These are phyloP conservation scores for Andricus curvator DNA, from an alignment of 2,888 invertebrate genomes.

Conservation along the genomic window DNA sequence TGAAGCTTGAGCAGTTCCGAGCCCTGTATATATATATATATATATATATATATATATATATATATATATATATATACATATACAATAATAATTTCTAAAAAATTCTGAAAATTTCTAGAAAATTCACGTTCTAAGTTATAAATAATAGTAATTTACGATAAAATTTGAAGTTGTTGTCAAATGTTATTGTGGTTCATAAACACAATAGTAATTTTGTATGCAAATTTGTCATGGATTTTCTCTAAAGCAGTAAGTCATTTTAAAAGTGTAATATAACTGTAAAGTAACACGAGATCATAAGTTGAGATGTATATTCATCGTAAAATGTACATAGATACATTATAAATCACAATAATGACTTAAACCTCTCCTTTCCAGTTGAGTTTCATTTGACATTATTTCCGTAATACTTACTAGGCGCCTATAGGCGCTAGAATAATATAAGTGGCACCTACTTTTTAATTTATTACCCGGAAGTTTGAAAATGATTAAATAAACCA, in stretches of 20 bases:
- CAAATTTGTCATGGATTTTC: no score
- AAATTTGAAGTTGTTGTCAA: no score
- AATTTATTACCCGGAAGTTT: constrained; percentile 14
- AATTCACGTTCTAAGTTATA: no score
- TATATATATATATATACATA: no score
- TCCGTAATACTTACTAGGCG: background rate
- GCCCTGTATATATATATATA: no score
- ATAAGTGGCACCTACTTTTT: constrained; percentile 28
- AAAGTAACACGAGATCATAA: constrained; percentile 4
- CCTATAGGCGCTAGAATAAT: background rate
- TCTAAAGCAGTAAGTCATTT: background rate
- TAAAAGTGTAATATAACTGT: constrained; percentile 11
- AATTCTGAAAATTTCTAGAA: no score
- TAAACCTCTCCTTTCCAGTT: background rate
- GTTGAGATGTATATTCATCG: constrained; percentile 8
- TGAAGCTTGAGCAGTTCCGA: no score
- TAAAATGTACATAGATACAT: constrained; percentile 2
- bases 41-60: no score
- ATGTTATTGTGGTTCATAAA: no score
- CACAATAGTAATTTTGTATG: no score
- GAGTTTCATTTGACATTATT: constrained; percentile 15
- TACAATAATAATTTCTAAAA: no score
- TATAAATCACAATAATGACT: constrained; percentile 25
- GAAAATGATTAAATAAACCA: constrained; percentile 8
- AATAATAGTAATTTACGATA: no score